Evolutionary conservation across 2,888 invertebrate genomes (phyloP), one percentile per base, ranked within the genome.

Genomic region (Eupelmus urozonus): DNA sequence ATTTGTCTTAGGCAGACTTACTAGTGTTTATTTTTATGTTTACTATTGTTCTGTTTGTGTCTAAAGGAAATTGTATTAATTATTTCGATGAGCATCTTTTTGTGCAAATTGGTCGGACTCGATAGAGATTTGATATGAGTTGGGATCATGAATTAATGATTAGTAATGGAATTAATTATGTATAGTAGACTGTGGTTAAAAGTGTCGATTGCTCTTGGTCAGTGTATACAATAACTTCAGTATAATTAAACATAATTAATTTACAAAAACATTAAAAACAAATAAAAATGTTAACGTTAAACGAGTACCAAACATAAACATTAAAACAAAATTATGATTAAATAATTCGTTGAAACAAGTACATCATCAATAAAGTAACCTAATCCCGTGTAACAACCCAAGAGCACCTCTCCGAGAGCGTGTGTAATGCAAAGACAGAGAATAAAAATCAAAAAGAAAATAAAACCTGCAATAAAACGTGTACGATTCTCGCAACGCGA

Each of bases 161-260:
- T n/a, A 62, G 62, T 62, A 3, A 62, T 42, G 13, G 20, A 11
- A 23, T 51, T 18, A 49, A 49, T 34, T 45, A 45, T 9, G 23
- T 29, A 51, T 16, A 18, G 18, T 65, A 49, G 49, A 16, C n/a
- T 65, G 49, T 65, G n/a, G 29, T 49, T 18, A 27, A 51, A 18
- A 11, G 49, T 27, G 18, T 27, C 29, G 65, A 49, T 40, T 29
- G 29, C 65, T 51, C 65, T 51, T 65, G 65, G 65, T 62, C 11
- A 62, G 16, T 34, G 7, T 60, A 25, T 18, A n/a, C 4, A 18
- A 34, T 60, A 40, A 11, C 4, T 62, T 11, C 9, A 5, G 7
- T 18, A 62, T 18, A n/a, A n/a, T n/a, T n/a, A n/a, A n/a, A n/a
- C n/a, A n/a, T 42, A 20, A 42, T 34, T 42, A 16, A 27, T 2